phyloP scores from a whole-genome alignment of 2,113 vertebrate genomes.

The Osmerus eperlanus region DNA sequence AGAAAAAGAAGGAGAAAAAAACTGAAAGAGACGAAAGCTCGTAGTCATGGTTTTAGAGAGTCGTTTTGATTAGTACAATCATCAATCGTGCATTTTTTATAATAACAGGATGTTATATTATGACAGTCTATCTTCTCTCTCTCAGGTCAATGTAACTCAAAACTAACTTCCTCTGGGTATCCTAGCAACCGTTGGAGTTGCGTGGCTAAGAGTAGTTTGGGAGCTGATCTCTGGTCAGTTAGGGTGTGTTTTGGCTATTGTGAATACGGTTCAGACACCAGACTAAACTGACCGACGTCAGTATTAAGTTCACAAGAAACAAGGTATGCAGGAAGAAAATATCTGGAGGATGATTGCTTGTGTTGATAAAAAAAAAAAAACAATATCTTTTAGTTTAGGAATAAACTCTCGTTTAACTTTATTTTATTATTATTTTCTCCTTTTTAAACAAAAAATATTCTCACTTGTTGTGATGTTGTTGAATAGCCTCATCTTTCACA shows the following conservation, averaged over 20 bases:
- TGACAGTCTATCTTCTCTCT: neutral
- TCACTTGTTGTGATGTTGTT: conserved; percentile 28
- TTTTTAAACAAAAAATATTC: conserved; percentile 30
- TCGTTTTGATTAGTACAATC: too few relatives aligned
- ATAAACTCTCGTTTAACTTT: conserved; percentile 38
- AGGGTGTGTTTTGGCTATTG: too few relatives aligned
- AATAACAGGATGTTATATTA: neutral
- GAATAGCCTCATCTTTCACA: conserved; percentile 4
- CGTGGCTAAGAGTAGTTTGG: neutral
- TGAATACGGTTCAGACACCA: neutral
- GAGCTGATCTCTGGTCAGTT: neutral
- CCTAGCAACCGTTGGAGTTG: neutral
- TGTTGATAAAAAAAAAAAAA: conserved; percentile 23
- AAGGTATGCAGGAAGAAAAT: conserved; percentile 29
- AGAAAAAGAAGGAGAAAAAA: too few relatives aligned
- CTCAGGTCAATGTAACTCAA: neutral
- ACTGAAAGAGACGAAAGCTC: too few relatives aligned
- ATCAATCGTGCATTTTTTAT: too few relatives aligned
- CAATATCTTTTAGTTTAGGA: conserved; percentile 17
- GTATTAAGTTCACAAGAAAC: conserved; percentile 29
- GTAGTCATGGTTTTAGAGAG: too few relatives aligned
- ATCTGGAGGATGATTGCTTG: conserved; percentile 11
- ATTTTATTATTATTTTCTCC: conserved; percentile 31
- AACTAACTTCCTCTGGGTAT: neutral
- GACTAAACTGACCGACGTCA: conserved; percentile 29